Percentiles rank a stretch among this genome's conserved stretches.
Evolutionary conservation across 2,888 invertebrate genomes (phyloP).

Genomic region (Brenthis daphne): DNA sequence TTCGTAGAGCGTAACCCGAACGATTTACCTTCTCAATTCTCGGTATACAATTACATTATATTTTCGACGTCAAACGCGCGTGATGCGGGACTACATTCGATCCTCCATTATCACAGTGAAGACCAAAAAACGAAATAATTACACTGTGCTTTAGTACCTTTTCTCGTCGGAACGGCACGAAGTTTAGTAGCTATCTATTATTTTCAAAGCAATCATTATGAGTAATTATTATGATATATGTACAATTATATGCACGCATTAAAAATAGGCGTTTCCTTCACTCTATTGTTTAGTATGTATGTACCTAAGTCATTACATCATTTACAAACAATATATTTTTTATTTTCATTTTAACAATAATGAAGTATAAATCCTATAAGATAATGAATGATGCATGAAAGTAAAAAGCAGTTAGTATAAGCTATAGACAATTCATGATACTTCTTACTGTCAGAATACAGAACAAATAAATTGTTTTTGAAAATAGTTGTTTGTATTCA

Average conservation of each 20-base stretch:
- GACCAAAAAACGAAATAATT: constrained; percentile 36
- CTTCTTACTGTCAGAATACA: too few relatives aligned
- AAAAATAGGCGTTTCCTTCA: too few relatives aligned
- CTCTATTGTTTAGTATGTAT: too few relatives aligned
- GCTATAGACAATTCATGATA: too few relatives aligned
- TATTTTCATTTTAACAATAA: too few relatives aligned
- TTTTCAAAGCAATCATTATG: background rate
- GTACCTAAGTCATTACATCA: too few relatives aligned
- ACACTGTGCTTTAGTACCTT: constrained; percentile 18
- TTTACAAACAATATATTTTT: too few relatives aligned
- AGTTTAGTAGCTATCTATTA: background rate
- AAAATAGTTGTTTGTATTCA: background rate
- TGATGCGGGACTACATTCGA: constrained; percentile 32
- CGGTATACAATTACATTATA: constrained; percentile 70
- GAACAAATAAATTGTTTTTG: constrained; percentile 1
- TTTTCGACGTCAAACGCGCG: constrained; percentile 44
- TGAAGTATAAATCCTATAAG: too few relatives aligned
- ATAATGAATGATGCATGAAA: too few relatives aligned
- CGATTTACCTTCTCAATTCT: constrained; percentile 70
- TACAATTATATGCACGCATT: too few relatives aligned
- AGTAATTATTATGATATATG: background rate
- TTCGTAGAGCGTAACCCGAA: constrained; percentile 67
- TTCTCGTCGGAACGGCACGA: background rate
- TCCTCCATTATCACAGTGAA: constrained; percentile 27
- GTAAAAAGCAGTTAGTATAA: too few relatives aligned